Base-by-base conservation (phyloP, 2,797 vertebrate species). In the Enoplosus armatus region DNA sequence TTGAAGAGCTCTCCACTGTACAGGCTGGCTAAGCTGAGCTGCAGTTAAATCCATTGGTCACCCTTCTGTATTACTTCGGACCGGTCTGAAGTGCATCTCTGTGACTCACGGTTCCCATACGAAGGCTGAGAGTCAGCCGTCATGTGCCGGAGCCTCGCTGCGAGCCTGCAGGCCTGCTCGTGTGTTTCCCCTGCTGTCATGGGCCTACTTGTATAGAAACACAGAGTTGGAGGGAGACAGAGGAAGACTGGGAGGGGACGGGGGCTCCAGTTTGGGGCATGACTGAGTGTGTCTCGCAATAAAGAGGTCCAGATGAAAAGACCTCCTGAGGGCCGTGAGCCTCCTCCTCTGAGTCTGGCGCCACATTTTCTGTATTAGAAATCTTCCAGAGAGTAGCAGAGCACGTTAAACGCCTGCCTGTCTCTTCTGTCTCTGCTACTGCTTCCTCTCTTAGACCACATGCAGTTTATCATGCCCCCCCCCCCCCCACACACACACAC, bases 231-330 rank as follows among this genome's bases (percentile, higher is more conserved):
- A 64, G 58, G 35, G 33, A 58, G 26, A 53, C 9, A 20, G 50
- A 58, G 53, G 48, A 0, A 27, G 45, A 26, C 54, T n/a, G 1
- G 61, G 64, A 65, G 53, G 12, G 11, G 70, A 54, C 50, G 54
- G 37, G 45, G 20, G 75, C 84, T 80, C 41, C 48, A 63, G 64
- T 68, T 39, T 27, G 60, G 60, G 54, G 72, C 61, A 50, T 85
- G 84, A 65, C 77, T 61, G 78, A 77, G 68, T 82, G 80, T 6
- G 71, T 78, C 78, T 56, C 50, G 81, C 77, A 75, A 77, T 82
- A 87, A 90, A 90, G 76, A 68, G 47, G 51, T 77, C 62, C 71
- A 79, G 39, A 85, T 89, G 85, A 87, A 79, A 82, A 83, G 81
- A 86, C 77, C 80, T 79, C 77, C 75, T 64, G 55, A 78, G 79